A percentile compares a stretch with the other conserved stretches of the same genome.
Evolutionary conservation across 2,888 invertebrate species (phyloP).

Genomic region (Netelia inedita): DNA sequence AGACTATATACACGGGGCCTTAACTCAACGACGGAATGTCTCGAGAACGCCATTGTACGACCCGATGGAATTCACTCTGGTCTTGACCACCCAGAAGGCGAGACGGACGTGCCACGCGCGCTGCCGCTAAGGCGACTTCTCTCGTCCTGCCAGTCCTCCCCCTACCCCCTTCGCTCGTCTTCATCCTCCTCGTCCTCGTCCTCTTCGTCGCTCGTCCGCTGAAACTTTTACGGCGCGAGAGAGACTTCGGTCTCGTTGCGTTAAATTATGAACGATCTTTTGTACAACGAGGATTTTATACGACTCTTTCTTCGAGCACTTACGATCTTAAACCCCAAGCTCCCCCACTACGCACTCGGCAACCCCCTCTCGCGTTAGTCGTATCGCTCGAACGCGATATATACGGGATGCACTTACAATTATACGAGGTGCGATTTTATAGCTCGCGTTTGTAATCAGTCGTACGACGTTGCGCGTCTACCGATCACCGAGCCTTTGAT

Average conservation of each 20-base stretch:
- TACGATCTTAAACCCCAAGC: background rate
- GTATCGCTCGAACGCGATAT: slow-evolving; percentile 28
- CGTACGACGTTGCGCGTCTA: background rate
- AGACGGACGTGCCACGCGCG: slow-evolving; percentile 76
- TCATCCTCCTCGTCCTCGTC: background rate
- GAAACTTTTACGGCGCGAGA: too few relatives aligned
- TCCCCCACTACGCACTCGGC: background rate
- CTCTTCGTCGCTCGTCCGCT: background rate
- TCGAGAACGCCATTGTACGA: slow-evolving; percentile 68
- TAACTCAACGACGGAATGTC: slow-evolving; percentile 65
- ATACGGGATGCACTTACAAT: slow-evolving; percentile 36
- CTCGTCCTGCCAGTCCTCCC: slow-evolving; percentile 24
- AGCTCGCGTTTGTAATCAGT: slow-evolving; percentile 31
- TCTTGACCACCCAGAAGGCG: slow-evolving; percentile 80
- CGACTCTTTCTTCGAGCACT: slow-evolving; percentile 34
- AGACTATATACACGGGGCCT: background rate
- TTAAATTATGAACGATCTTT: background rate
- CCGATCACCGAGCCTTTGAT: too few relatives aligned
- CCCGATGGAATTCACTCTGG: slow-evolving; percentile 78
- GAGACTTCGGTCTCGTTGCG: background rate
- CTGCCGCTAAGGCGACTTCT: slow-evolving; percentile 49
- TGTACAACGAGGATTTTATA: slow-evolving; percentile 25
- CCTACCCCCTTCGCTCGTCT: too few relatives aligned
- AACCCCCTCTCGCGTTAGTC: slow-evolving; percentile 27
- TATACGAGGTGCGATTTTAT: slow-evolving; percentile 59